Evolutionary conservation across 1,140 invertebrate genomes (phyloP).

Genomic region (Drosophila cardini): DNA sequence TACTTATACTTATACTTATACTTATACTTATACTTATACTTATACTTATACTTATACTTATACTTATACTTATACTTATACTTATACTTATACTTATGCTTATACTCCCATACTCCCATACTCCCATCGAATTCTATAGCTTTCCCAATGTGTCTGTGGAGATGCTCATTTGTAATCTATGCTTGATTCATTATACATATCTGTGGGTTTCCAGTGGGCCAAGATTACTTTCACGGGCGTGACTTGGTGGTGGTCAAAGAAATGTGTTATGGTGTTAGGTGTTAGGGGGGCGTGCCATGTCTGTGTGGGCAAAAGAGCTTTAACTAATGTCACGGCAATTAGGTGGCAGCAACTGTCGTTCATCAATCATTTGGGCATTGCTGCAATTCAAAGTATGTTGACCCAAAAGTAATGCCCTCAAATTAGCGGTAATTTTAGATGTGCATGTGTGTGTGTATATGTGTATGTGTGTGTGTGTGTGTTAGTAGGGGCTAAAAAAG

Average conservation of each 20-base stretch:
- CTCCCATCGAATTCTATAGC: no score
- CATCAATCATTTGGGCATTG: constrained; percentile 42
- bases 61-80: neutral
- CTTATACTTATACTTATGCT: no score
- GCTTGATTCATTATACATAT: constrained; percentile 17
- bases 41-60: neutral
- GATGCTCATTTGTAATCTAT: constrained; percentile 23
- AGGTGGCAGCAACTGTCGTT: constrained; percentile 40
- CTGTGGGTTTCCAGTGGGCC: neutral
- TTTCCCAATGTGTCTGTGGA: neutral
- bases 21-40: neutral
- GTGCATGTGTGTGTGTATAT: constrained; percentile 7
- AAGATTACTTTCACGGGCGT: constrained; percentile 18
- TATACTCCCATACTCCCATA: no score
- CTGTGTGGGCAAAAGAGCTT: constrained; percentile 23
- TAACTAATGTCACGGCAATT: constrained; percentile 48
- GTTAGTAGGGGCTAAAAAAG: constrained; percentile 13
- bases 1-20: neutral
- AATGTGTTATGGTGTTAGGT: constrained; percentile 1
- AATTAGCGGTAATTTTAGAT: constrained; percentile 25
- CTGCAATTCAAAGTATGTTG: constrained; percentile 30
- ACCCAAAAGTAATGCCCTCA: constrained; percentile 32
- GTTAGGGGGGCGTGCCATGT: neutral
- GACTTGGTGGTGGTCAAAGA: neutral
- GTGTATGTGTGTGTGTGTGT: constrained; percentile 14